These are phyloP conservation scores for Hylia prasina DNA, from an alignment of 2,113 vertebrate species.

Conservation along the genomic window DNA sequence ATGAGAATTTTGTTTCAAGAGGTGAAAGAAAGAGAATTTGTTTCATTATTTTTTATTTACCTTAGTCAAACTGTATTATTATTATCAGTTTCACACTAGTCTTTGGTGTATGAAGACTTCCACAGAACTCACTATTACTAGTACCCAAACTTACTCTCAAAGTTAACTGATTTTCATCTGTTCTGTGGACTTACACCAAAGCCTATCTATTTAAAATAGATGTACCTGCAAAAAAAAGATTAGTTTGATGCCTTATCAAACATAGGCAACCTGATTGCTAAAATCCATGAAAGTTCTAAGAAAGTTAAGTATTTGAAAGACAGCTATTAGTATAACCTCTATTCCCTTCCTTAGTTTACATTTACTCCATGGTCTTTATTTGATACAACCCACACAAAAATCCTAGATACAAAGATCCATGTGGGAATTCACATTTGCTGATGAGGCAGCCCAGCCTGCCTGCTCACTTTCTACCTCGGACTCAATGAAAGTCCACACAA, in stretches of 20 bases:
- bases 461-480: fast-evolving
- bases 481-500: background rate
- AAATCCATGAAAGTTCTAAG: background rate
- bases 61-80: background rate
- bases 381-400: fast-evolving
- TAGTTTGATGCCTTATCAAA: background rate
- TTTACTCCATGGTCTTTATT: background rate
- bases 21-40: background rate
- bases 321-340: background rate
- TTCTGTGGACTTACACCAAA: background rate
- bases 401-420: background rate
- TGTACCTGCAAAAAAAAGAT: background rate
- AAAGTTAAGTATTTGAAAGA: background rate
- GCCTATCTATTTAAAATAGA: background rate
- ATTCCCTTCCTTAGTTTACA: background rate
- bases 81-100: background rate
- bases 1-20: background rate
- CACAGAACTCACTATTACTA: background rate
- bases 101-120: background rate
- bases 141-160: background rate
- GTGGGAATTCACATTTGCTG: background rate
- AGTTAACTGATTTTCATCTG: background rate
- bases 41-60: background rate
- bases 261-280: fast-evolving
- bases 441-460: background rate